phyloP scores from a whole-genome alignment of 2,113 vertebrate genomes.

The Marcusenius ussheri region DNA sequence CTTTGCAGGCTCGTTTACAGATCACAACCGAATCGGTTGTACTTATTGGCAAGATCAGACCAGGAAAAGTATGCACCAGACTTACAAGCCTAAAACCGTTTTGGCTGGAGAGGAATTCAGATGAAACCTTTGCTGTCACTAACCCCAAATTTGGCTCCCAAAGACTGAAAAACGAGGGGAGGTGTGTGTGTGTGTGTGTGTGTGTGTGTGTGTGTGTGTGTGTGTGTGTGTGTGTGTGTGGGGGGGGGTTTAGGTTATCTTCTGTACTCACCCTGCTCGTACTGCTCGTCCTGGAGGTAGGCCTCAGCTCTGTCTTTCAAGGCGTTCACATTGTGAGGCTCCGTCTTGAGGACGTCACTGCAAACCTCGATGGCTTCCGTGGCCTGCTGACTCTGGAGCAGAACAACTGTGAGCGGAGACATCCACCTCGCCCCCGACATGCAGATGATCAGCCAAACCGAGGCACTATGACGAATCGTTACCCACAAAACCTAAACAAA shows the following conservation, averaged over 20 bases:
- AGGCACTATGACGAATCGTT: not conserved
- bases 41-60: not conserved
- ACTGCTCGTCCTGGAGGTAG: constrained; percentile 82
- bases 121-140: not conserved
- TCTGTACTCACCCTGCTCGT: constrained; percentile 76
- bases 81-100: not conserved
- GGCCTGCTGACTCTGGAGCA: constrained; percentile 68
- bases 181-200: not conserved
- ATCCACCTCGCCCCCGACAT: not conserved
- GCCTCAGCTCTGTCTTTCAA: constrained; percentile 90
- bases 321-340: constrained; percentile 74
- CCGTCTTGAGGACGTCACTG: constrained; percentile 72
- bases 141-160: not conserved
- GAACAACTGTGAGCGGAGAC: not conserved
- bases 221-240: no score
- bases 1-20: not conserved
- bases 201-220: not conserved
- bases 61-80: not conserved
- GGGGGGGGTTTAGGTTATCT: no score
- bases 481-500: not conserved
- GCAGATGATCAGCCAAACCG: not conserved
- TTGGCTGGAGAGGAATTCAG: not conserved
- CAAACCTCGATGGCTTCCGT: constrained; percentile 74
- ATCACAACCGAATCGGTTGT: not conserved
- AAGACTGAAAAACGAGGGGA: not conserved